phyloP scores from a whole-genome alignment of 1,140 invertebrate genomes.

The Drosophila sp. region DNA sequence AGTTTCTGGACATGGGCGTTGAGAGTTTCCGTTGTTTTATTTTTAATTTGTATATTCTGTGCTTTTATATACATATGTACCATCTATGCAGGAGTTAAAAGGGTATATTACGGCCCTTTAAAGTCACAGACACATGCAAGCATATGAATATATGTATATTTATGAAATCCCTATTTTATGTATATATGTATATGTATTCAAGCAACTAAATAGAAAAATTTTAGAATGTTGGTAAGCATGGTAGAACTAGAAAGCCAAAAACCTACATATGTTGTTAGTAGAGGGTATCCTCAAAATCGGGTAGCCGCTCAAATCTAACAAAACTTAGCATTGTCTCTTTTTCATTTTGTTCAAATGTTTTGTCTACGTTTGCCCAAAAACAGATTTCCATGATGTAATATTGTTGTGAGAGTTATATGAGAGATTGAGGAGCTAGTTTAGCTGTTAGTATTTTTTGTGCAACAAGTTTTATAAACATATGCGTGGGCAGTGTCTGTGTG shows the following conservation, averaged over 20 bases:
- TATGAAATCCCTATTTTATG: too few relatives aligned
- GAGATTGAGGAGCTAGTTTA: slow-evolving; percentile 22
- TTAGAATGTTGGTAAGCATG: too few relatives aligned
- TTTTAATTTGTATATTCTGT: slow-evolving; percentile 65
- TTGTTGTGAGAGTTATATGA: slow-evolving; percentile 34
- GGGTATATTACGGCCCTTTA: too few relatives aligned
- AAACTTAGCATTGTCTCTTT: slow-evolving; percentile 18
- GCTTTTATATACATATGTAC: not conserved
- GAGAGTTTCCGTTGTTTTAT: slow-evolving; percentile 56
- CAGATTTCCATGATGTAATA: slow-evolving; percentile 70
- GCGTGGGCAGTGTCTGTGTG: not conserved
- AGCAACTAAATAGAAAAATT: too few relatives aligned
- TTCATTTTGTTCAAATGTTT: slow-evolving; percentile 67
- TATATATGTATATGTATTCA: too few relatives aligned
- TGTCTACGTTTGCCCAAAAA: slow-evolving; percentile 56
- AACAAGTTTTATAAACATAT: slow-evolving; percentile 55
- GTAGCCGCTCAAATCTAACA: too few relatives aligned
- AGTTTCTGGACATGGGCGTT: slow-evolving; percentile 47
- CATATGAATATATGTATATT: too few relatives aligned
- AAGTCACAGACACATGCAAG: too few relatives aligned
- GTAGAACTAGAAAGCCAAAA: too few relatives aligned
- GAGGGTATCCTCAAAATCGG: not conserved
- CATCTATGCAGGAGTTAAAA: not conserved
- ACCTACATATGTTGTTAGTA: not conserved
- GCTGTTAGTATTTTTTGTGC: slow-evolving; percentile 50